A percentile compares a stretch with the other conserved stretches of the same genome.
Evolutionary conservation across 2,888 invertebrate genomes (phyloP).

Genomic region (Temnothorax ravouxi): DNA sequence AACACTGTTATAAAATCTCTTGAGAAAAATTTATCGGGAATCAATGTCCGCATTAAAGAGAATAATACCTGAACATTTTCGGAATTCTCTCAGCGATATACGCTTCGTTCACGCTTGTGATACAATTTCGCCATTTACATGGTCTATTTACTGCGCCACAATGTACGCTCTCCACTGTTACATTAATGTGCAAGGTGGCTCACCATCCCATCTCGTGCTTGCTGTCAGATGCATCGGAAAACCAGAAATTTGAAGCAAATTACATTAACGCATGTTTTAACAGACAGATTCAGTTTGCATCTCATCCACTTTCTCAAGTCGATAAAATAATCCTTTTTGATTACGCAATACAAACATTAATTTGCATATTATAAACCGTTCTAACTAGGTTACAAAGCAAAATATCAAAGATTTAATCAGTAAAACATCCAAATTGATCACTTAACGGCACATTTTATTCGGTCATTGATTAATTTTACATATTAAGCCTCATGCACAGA

Average conservation of each 20-base stretch:
- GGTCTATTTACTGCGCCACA: slow-evolving; percentile 28
- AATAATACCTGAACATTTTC: slow-evolving; percentile 33
- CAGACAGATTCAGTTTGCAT: not conserved
- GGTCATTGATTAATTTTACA: slow-evolving; percentile 36
- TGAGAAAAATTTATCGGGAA: slow-evolving; percentile 10
- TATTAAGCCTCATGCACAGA: not conserved
- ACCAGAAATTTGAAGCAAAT: slow-evolving; percentile 52
- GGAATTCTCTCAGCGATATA: slow-evolving; percentile 23
- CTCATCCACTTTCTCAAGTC: not conserved
- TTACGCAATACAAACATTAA: not conserved
- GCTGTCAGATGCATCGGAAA: slow-evolving; percentile 47
- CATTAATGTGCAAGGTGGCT: slow-evolving; percentile 42
- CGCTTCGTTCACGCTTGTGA: slow-evolving; percentile 30
- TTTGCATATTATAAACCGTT: not conserved
- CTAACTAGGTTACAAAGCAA: not conserved
- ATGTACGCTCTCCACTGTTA: slow-evolving; percentile 43
- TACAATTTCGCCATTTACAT: slow-evolving; percentile 54
- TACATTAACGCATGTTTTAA: slow-evolving; percentile 47
- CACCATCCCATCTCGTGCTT: slow-evolving; percentile 39
- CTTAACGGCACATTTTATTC: not conserved
- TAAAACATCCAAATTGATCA: not conserved
- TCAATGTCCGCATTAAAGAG: slow-evolving; percentile 9
- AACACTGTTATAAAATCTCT: not conserved
- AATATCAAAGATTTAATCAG: not conserved
- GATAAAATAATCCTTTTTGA: not conserved